A percentile compares a stretch with the other conserved stretches of the same genome.
Evolutionary conservation across 2,113 vertebrate genomes (phyloP).

Genomic region (Macaca fascicularis): DNA sequence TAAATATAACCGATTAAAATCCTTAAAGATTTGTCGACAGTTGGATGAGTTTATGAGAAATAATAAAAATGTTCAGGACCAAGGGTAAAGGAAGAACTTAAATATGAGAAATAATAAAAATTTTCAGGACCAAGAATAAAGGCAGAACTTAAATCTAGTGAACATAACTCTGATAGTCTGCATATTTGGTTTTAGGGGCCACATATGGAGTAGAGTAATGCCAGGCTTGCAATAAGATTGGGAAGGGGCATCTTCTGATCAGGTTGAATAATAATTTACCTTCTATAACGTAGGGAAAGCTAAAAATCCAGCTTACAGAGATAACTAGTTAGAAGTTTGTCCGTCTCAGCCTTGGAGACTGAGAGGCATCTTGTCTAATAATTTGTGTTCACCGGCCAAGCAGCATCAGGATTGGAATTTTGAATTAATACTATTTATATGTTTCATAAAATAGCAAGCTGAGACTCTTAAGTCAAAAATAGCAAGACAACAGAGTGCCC

Average conservation of each 20-base stretch:
- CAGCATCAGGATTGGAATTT: neutral
- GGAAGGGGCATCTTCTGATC: too few species aligned
- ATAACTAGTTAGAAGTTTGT: neutral
- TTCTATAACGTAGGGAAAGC: neutral
- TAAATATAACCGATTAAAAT: neutral
- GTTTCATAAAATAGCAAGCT: neutral
- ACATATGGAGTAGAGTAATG: rapidly evolving
- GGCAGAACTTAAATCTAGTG: neutral
- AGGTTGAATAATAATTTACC: neutral
- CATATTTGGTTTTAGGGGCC: neutral
- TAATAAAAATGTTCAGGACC: neutral
- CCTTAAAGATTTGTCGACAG: neutral
- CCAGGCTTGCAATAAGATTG: neutral
- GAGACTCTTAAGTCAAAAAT: neutral
- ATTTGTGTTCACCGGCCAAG: neutral
- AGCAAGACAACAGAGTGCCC: neutral
- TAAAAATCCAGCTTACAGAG: neutral
- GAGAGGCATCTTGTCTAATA: neutral
- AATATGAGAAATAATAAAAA: neutral
- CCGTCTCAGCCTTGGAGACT: neutral
- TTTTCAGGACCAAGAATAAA: neutral
- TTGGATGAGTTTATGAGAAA: neutral
- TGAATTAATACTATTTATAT: neutral
- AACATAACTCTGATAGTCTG: neutral
- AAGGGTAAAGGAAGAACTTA: neutral